These are phyloP conservation scores for Noctua pronuba DNA, from an alignment of 2,888 invertebrate species.

Conservation along the genomic window DNA sequence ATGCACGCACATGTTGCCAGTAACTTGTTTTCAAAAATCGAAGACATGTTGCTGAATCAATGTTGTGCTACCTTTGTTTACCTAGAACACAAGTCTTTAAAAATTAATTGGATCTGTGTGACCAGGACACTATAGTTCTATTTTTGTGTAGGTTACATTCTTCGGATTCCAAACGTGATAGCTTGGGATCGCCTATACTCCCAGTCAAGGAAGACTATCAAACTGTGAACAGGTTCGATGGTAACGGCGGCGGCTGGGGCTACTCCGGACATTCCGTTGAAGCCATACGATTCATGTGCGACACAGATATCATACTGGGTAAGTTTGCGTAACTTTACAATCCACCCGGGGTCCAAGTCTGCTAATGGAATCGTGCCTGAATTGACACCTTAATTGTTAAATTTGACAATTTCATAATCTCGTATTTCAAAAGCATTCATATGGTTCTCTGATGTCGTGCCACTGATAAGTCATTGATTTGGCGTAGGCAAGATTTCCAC, in stretches of 20 bases:
- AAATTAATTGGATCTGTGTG: neutral
- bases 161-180: conserved; percentile 81
- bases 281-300: conserved; percentile 98
- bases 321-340: conserved; percentile 48
- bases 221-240: conserved; percentile 97
- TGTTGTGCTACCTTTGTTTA: neutral
- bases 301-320: conserved; percentile 96
- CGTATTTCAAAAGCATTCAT: neutral
- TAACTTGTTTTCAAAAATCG: neutral
- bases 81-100: neutral
- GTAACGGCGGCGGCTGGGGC: conserved; percentile 99
- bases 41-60: neutral
- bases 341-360: neutral
- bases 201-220: conserved; percentile 94
- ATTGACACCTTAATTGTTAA: neutral
- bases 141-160: conserved; percentile 73
- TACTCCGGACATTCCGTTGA: conserved; percentile 99
- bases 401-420: neutral
- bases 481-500: neutral
- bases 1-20: neutral
- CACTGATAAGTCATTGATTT: neutral
- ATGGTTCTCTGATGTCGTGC: neutral
- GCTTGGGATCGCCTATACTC: conserved; percentile 72
- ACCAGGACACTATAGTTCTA: neutral
- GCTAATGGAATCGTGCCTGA: neutral